These are phyloP conservation scores for Trilocha varians DNA, from an alignment of 2,888 invertebrate genomes.

Conservation along the genomic window DNA sequence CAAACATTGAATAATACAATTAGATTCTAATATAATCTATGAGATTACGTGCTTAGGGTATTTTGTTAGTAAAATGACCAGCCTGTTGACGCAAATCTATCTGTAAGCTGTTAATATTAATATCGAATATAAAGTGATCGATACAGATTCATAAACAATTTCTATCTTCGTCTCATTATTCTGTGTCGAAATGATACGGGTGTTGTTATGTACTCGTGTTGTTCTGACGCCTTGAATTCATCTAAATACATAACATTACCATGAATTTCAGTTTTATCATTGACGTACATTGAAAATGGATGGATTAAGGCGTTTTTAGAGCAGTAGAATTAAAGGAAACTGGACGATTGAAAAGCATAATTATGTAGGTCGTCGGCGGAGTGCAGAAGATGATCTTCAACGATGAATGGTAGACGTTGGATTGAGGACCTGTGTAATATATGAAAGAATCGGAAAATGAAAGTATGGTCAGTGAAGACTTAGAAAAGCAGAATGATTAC, in stretches of 20 bases:
- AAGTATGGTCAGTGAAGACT: too few species aligned
- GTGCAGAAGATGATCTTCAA: too few species aligned
- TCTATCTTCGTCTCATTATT: constrained; percentile 16
- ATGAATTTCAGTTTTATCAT: too few species aligned
- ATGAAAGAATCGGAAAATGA: too few species aligned
- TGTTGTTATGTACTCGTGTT: constrained; percentile 19
- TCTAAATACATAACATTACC: background rate
- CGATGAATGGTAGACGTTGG: too few species aligned
- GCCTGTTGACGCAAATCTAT: constrained; percentile 41
- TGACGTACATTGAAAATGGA: too few species aligned
- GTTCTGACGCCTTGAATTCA: constrained; percentile 1
- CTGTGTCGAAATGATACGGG: constrained; percentile 19
- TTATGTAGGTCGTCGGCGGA: too few species aligned
- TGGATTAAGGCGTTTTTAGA: too few species aligned
- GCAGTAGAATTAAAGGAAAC: too few species aligned
- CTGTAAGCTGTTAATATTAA: constrained; percentile 59
- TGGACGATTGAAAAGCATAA: too few species aligned
- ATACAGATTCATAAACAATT: constrained; percentile 25
- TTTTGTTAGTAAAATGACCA: constrained; percentile 48
- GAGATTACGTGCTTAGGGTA: constrained; percentile 35
- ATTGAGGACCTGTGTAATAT: too few species aligned
- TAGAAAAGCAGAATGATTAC: too few species aligned
- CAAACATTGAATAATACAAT: constrained; percentile 22
- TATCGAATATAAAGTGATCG: constrained; percentile 58
- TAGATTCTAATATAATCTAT: constrained; percentile 39